Base-by-base conservation (phyloP, 2,113 vertebrate species). In the Oncorhynchus kisutch region DNA sequence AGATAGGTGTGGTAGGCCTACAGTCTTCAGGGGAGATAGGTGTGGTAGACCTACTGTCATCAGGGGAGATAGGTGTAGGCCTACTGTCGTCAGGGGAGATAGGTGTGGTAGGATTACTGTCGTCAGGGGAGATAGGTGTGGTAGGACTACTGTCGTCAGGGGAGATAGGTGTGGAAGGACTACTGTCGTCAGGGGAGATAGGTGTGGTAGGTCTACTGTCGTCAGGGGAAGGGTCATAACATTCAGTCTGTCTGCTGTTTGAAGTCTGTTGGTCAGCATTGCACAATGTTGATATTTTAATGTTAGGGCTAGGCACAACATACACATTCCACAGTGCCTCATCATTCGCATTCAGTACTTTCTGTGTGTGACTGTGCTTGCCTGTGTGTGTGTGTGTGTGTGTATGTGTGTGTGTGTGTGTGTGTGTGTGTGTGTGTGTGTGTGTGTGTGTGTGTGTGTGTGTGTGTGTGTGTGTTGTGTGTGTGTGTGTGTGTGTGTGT, bases 231-330 rank as follows among this genome's bases (percentile, higher is more conserved):
- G 29, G 14, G 29, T 7, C 6, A 6, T 7, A 12, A 20, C 31
- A 31, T 29, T 68, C 66, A 5, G 5, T 8, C 29, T 27, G 25
- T 34, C 27, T 8, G 7, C 59, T 60, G 59, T 60, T 68, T 68
- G 66, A 20, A 68, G 62, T 54, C 51, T 4, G 5, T 16, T 54
- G 5, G 16, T 54, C 16, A 18, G 12, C 51, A 18, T 14, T 4
- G 16, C 48, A 64, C 60, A 57, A 22, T 64, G 24, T 59, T 70
- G 70, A 73, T 13, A 18, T 70, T 73, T 18, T 25, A 31, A 62
- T 24, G 54, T 16, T 57, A 14, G 54, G 16, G 54, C 54, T 20
- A 18, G 54, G 54, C 54, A 57, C 54, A 57, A 57, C 54, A 57
- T 7, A 6, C 18, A 57, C 54, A 57, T 57, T 57, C 54, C 54